Percentiles rank a stretch among this genome's conserved stretches.
phyloP scores from a whole-genome alignment of 2,113 vertebrate genomes.

The Noctilio leporinus region DNA sequence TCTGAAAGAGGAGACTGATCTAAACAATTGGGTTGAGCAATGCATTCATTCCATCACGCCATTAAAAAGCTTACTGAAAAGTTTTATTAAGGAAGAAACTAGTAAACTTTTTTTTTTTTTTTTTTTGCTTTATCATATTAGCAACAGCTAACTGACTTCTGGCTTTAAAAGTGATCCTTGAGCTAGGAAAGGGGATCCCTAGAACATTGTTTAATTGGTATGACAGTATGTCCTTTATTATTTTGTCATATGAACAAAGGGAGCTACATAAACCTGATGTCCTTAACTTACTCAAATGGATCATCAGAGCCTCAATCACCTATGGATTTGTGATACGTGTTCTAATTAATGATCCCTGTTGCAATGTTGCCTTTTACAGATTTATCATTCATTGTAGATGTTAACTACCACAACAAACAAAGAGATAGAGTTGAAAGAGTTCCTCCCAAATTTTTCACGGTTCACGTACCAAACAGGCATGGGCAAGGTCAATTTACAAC shows the following conservation, averaged over 20 bases:
- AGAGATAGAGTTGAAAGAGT: slow-evolving; percentile 49
- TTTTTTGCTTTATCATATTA: background rate
- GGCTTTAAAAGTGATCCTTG: background rate
- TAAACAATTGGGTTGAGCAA: background rate
- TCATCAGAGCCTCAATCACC: background rate
- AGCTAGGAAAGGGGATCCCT: background rate
- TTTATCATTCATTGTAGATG: slow-evolving; percentile 7
- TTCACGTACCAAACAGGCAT: slow-evolving; percentile 39
- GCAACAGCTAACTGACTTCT: background rate
- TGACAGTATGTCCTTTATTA: background rate
- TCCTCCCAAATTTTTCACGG: slow-evolving; percentile 38
- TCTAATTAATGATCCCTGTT: background rate
- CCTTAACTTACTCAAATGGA: background rate
- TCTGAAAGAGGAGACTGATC: background rate
- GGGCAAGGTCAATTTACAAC: slow-evolving; percentile 45
- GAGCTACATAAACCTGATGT: background rate
- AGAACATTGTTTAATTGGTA: background rate
- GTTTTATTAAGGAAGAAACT: background rate
- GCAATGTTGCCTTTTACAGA: background rate
- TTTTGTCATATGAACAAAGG: slow-evolving; percentile 2
- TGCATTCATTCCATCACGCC: background rate
- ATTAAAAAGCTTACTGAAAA: background rate
- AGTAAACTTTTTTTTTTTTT: background rate
- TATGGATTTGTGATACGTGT: background rate
- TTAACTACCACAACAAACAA: slow-evolving; percentile 42